A percentile compares a stretch with the other conserved stretches of the same genome.
Evolutionary conservation across 2,888 invertebrate genomes (phyloP).

Genomic region (Matsumyia berberina): DNA sequence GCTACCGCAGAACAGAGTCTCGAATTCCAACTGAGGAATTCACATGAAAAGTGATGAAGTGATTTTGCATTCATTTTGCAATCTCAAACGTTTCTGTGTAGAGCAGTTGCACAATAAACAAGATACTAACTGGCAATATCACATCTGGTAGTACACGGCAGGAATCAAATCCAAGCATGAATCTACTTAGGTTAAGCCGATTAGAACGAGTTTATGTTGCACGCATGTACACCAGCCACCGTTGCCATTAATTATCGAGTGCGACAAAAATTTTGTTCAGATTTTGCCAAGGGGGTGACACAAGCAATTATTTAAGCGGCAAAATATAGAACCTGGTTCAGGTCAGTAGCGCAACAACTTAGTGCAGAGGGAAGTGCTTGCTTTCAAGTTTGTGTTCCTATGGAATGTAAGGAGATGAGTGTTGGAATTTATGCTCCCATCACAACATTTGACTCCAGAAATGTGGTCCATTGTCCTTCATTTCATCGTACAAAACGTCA

Average conservation of each 20-base stretch:
- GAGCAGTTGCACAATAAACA: neutral
- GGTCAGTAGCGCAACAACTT: neutral
- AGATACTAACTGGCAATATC: neutral
- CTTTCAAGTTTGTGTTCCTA: neutral
- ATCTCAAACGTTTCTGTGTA: no score
- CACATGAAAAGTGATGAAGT: no score
- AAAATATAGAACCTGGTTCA: neutral
- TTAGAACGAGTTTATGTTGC: constrained; percentile 28
- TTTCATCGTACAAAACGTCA: no score
- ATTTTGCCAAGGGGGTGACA: constrained; percentile 23
- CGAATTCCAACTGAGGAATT: no score
- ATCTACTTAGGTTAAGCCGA: constrained; percentile 23
- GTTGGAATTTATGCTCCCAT: no score
- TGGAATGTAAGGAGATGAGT: no score
- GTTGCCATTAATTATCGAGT: neutral
- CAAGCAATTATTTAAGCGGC: constrained; percentile 5
- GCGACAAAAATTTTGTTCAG: neutral
- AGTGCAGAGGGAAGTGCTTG: neutral
- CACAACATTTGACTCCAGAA: no score
- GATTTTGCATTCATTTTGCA: no score
- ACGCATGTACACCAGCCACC: neutral
- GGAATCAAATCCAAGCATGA: constrained; percentile 10
- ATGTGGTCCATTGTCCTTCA: no score
- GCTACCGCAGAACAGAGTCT: no score
- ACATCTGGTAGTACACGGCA: neutral